Evolutionary conservation across 1,140 invertebrate species (phyloP), one percentile per base, ranked within the genome.

Genomic region (Drosophila erecta): DNA sequence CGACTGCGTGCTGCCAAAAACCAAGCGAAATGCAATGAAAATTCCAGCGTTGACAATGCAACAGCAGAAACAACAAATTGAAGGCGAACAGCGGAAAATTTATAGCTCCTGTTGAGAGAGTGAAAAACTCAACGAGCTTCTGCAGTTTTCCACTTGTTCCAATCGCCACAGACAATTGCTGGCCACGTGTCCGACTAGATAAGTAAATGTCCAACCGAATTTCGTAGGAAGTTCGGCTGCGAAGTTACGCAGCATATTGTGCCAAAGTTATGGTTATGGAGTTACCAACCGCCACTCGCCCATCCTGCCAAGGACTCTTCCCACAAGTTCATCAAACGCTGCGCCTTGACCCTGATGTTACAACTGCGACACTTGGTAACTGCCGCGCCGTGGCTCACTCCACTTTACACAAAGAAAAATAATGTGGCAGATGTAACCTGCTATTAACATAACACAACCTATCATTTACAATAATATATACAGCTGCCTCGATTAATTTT

Each of bases 171-270:
- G 71, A 66, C 77, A 79, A 79, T 83, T 53, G 55, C 62, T 61
- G 62, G 67, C 76, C 81, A 86, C 81, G 81, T 86, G 77, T 86
- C 60, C 67, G 46, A 65, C 65, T 53, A 58, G 62, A 71, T 75
- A 75, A 73, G 79, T 79, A 59, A 71, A 44, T 71, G 57, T 33
- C 35, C 50, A 30, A 7, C 40, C 38, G 49, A 75, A 65, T 75
- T 66, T 51, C 67, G 37, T 72, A 55, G 37, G 15, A 64, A 84
- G 70, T 76, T 78, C 70, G 67, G 76, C 46, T 67, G 27, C 53
- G 56, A 70, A 87, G 66, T 87, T 76, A 60, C 41, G 57, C 47
- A 60, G 49, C 76, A 83, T 87, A 83, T 79, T 89, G 66, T 79
- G 49, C 37, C 61, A 66, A 89, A 89, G 50, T 87, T 76, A 87